Percentiles rank a stretch among this genome's conserved stretches.
phyloP scores from a whole-genome alignment of 2,113 vertebrate genomes.

The Egretta garzetta region DNA sequence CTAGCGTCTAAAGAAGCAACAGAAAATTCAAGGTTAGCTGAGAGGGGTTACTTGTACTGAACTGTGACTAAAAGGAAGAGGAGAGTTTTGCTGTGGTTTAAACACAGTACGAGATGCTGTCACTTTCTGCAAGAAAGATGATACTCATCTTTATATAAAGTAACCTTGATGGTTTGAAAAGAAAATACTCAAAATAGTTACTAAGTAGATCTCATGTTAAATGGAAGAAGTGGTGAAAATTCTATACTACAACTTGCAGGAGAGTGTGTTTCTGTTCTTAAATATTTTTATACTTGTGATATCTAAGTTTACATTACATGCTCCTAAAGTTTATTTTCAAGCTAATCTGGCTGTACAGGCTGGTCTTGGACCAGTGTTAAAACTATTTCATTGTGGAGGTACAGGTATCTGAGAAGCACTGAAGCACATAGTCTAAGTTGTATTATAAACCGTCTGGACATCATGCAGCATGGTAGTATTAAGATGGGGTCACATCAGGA shows the following conservation, averaged over 20 bases:
- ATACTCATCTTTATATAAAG: not conserved
- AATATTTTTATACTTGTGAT: not conserved
- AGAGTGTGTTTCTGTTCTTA: not conserved
- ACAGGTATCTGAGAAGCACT: not conserved
- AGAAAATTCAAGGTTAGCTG: not conserved
- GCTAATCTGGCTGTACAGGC: not conserved
- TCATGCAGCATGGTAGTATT: not conserved
- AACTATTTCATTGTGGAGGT: not conserved
- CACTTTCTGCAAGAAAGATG: not conserved
- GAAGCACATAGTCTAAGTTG: not conserved
- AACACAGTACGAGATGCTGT: accelerated
- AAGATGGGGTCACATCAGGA: not conserved
- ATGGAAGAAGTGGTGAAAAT: not conserved
- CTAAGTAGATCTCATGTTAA: not conserved
- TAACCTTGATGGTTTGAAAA: not conserved
- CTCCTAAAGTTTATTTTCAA: not conserved
- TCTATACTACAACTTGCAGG: not conserved
- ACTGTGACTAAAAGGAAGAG: not conserved
- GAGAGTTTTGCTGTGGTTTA: not conserved
- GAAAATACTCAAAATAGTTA: not conserved
- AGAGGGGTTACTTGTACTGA: not conserved
- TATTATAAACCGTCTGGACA: not conserved
- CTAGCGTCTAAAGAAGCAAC: not conserved
- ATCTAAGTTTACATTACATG: not conserved
- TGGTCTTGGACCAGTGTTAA: not conserved